These are phyloP conservation scores for Agrochola circellaris DNA, from an alignment of 2,888 invertebrate species.

Conservation along the genomic window DNA sequence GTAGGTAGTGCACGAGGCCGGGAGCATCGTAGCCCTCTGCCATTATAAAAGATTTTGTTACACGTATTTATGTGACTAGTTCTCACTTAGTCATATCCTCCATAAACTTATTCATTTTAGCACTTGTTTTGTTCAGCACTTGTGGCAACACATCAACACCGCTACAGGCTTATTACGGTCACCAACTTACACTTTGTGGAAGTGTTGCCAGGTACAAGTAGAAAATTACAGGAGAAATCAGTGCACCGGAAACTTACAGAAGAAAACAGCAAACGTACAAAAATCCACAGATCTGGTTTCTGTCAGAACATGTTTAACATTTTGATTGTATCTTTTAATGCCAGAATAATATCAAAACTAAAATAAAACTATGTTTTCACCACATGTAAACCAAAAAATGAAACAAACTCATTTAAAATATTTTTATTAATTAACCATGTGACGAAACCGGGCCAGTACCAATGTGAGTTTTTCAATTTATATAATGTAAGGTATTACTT, in stretches of 20 bases:
- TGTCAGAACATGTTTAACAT: not conserved
- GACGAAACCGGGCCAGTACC: not conserved
- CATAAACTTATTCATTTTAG: not conserved
- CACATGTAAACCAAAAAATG: not conserved
- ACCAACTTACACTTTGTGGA: not conserved
- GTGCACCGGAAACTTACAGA: not conserved
- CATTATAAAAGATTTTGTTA: conserved; percentile 32
- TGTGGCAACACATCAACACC: not conserved
- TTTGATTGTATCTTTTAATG: not conserved
- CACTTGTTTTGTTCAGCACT: conserved; percentile 19
- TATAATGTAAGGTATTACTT: too few species aligned
- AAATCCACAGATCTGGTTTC: not conserved
- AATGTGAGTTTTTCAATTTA: not conserved
- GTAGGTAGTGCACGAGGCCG: conserved; percentile 57
- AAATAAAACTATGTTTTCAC: not conserved
- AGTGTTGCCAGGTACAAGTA: conserved; percentile 14
- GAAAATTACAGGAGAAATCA: not conserved
- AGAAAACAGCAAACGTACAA: not conserved
- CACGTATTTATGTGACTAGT: not conserved
- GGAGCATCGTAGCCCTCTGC: conserved; percentile 6
- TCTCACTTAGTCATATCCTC: not conserved
- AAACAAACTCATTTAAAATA: too few species aligned
- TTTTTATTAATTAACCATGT: not conserved
- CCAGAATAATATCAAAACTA: not conserved
- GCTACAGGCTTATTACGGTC: not conserved